Evolutionary conservation across 2,888 invertebrate species (phyloP).

Genomic region (Tryphoninae sp.): DNA sequence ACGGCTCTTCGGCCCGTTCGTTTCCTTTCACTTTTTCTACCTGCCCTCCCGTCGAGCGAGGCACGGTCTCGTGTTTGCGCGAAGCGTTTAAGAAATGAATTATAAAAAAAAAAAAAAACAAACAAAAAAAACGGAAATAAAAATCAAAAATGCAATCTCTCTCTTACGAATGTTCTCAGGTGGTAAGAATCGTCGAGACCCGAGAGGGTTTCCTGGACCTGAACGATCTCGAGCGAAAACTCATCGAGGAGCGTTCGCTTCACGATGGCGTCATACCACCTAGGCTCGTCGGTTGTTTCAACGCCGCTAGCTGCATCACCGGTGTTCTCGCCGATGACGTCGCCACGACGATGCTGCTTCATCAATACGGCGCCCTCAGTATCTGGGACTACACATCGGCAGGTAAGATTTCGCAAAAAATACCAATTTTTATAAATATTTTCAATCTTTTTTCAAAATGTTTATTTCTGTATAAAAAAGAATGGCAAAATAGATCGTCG

Average conservation of each 20-base stretch:
- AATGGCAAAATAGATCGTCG: not conserved
- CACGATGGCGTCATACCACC: conserved; percentile 80
- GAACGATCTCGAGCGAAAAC: conserved; percentile 87
- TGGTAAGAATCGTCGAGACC: conserved; percentile 90
- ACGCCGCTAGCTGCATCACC: conserved; percentile 93
- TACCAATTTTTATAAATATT: not conserved
- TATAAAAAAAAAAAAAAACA: conserved; percentile 7
- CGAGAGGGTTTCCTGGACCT: conserved; percentile 91
- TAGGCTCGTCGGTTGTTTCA: conserved; percentile 91
- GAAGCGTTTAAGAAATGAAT: not conserved
- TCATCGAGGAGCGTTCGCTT: conserved; percentile 85
- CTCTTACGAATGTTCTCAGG: conserved; percentile 81
- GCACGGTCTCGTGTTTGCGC: not conserved
- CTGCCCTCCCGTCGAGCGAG: not conserved
- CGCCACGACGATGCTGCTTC: conserved; percentile 90
- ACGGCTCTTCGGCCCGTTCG: not conserved
- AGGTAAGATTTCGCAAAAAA: conserved; percentile 78
- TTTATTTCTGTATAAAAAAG: not conserved
- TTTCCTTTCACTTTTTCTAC: conserved; percentile 55
- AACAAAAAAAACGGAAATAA: not conserved
- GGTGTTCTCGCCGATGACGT: conserved; percentile 93
- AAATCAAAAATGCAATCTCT: not conserved
- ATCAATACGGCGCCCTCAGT: conserved; percentile 91
- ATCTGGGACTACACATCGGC: conserved; percentile 96
- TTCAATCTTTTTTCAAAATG: not conserved